Conservation (phyloP, 2,888 invertebrate species). For the Phania funesta region DNA sequence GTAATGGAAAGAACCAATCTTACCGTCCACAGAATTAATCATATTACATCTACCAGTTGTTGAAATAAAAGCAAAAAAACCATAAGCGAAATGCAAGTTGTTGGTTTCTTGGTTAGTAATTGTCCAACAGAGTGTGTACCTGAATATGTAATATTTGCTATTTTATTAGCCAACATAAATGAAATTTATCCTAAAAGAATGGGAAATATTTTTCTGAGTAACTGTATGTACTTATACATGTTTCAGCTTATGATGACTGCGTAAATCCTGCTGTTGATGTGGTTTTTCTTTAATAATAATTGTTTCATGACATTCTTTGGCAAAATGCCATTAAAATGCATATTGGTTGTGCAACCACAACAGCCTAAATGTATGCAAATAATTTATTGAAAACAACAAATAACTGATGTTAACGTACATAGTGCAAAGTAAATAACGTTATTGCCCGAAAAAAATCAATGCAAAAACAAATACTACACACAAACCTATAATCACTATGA, state of each 20-base stretch:
- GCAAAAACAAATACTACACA: neutral
- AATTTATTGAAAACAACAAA: constrained; percentile 11
- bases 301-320: constrained; percentile 7
- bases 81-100: too few relatives aligned
- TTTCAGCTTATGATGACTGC: neutral
- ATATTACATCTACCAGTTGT: too few relatives aligned
- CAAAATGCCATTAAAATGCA: constrained; percentile 20
- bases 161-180: too few relatives aligned
- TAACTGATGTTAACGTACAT: neutral
- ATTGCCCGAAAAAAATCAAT: neutral
- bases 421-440: neutral
- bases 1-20: too few relatives aligned
- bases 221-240: too few relatives aligned
- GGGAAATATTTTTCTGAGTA: too few relatives aligned
- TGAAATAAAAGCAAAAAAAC: too few relatives aligned
- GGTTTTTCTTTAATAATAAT: neutral
- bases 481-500: neutral
- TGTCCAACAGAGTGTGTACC: too few relatives aligned
- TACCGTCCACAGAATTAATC: too few relatives aligned
- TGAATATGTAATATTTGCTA: too few relatives aligned
- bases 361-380: constrained; percentile 12
- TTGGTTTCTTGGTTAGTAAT: too few relatives aligned
- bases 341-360: neutral
- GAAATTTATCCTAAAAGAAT: too few relatives aligned
- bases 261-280: constrained; percentile 1